A percentile compares a stretch with the other conserved stretches of the same genome.
Conservation (phyloP, 1,140 invertebrate species). For the Drosophila rufa region DNA sequence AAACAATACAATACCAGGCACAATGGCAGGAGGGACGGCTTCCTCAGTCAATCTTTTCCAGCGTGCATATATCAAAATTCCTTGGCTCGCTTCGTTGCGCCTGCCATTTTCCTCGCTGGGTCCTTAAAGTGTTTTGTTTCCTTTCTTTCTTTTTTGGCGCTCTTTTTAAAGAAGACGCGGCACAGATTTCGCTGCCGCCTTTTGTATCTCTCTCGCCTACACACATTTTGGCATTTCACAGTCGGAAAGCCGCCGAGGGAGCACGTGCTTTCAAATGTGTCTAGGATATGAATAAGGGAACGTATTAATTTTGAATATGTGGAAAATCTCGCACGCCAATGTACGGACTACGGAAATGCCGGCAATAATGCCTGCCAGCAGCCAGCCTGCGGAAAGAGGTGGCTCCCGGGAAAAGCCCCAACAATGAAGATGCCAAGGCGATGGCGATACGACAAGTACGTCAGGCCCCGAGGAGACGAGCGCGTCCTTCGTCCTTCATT, state of each 20-base stretch:
- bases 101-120: constrained; percentile 32
- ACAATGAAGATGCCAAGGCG: constrained; percentile 79
- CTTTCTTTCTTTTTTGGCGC: not conserved
- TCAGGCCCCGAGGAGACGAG: constrained; percentile 39
- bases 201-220: constrained; percentile 28
- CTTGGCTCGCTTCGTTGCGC: constrained; percentile 27
- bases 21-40: constrained; percentile 17
- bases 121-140: constrained; percentile 44
- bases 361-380: constrained; percentile 53
- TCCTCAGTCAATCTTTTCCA: constrained; percentile 14
- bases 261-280: constrained; percentile 78
- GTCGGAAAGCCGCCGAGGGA: constrained; percentile 60
- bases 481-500: constrained; percentile 9
- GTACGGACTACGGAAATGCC: constrained; percentile 56
- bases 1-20: constrained; percentile 40
- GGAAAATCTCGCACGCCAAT: constrained; percentile 75
- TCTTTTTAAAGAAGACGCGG: constrained; percentile 24
- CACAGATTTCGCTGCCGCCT: constrained; percentile 25
- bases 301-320: constrained; percentile 83
- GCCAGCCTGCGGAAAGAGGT: constrained; percentile 43
- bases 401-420: constrained; percentile 42
- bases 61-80: constrained; percentile 46
- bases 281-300: constrained; percentile 78
- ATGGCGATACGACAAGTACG: constrained; percentile 79
- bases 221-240: constrained; percentile 61